Base-by-base conservation (phyloP, 2,888 invertebrate species). In the Chirona hameri region DNA sequence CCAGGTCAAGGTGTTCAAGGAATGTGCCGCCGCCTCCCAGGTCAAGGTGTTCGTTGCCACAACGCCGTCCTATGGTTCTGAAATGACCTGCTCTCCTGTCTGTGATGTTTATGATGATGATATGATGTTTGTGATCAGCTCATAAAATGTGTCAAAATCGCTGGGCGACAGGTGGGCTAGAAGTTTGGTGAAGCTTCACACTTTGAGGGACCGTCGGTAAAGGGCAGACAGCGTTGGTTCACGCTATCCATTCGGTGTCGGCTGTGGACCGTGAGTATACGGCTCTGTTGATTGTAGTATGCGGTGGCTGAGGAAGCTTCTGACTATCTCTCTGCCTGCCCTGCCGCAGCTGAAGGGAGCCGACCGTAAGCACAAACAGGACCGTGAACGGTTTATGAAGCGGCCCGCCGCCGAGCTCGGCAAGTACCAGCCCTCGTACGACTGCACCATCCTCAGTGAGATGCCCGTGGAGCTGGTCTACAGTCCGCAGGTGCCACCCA, bases 311-410 rank as follows among this genome's bases (percentile, higher is more conserved):
- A 39, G 2, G 39, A 52, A 1, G 52, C 15, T 4, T 12, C 79
- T 21, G 79, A 29, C 48, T 7, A 0, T n/a, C 1, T 24, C 24
- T 21, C 46, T 27, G 0, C 24, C 1, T 48, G 18, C 4, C 27
- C 79, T 10, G 80, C 39, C 14, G 29, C 83, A 85, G 84, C 81
- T 85, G 79, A 85, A 85, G 81, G 98, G 98, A 5, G 98, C 98
- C 0, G 98, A 98, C 88, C 91, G 98, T 81, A 98, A 98, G 87
- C 97, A 98, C 88, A 98, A 98, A 87, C 98, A 98, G 87, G 98
- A 98, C 88, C 90, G 96, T 0, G 98, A 98, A 88, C 98, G 97
- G 88, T 95, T 98, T 86, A 92, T 94, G 88, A 93, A 96, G 84
- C 90, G 95, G 82, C 94, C 96, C 9, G 90, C 92, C 27, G 90